Evolutionary conservation across 1,140 invertebrate genomes (phyloP).

Genomic region (Drosophila littoralis): DNA sequence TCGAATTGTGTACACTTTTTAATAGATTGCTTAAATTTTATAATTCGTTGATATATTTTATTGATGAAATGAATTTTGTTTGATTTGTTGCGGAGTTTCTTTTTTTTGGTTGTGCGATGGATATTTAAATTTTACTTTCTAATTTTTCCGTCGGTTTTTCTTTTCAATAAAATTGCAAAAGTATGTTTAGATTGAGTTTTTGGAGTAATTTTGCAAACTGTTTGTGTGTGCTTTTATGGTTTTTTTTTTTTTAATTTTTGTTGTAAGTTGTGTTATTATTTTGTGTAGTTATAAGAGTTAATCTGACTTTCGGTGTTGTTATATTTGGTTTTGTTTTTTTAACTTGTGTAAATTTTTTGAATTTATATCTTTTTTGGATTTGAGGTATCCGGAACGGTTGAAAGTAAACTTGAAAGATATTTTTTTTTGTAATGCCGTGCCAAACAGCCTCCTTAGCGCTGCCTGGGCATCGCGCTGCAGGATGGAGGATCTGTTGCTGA

Average conservation of each 20-base stretch:
- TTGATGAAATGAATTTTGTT: conserved; percentile 21
- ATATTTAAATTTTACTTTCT: conserved; percentile 1
- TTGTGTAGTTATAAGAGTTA: conserved; percentile 65
- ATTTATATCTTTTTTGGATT: conserved; percentile 34
- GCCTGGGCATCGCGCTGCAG: conserved; percentile 60
- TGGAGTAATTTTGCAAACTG: conserved; percentile 33
- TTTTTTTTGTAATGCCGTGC: conserved; percentile 49
- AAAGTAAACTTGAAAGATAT: conserved; percentile 44
- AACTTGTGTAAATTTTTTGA: conserved; percentile 54
- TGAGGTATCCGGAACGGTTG: conserved; percentile 31
- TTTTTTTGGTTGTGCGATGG: neutral
- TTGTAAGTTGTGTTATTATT: conserved; percentile 34
- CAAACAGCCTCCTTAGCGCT: conserved; percentile 68
- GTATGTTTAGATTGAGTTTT: conserved; percentile 26
- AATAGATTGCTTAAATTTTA: conserved; percentile 21
- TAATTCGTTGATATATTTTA: conserved; percentile 12
- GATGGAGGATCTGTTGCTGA: conserved; percentile 47
- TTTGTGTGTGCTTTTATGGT: conserved; percentile 34
- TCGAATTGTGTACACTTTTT: conserved; percentile 48
- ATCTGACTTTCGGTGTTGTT: conserved; percentile 80
- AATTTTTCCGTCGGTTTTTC: neutral
- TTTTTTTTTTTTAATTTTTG: conserved; percentile 14
- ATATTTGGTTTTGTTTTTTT: conserved; percentile 54
- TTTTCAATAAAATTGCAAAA: conserved; percentile 8
- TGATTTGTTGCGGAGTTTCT: conserved; percentile 19